These are phyloP conservation scores for Orius laevigatus DNA, from an alignment of 1,140 invertebrate species.

Conservation along the genomic window DNA sequence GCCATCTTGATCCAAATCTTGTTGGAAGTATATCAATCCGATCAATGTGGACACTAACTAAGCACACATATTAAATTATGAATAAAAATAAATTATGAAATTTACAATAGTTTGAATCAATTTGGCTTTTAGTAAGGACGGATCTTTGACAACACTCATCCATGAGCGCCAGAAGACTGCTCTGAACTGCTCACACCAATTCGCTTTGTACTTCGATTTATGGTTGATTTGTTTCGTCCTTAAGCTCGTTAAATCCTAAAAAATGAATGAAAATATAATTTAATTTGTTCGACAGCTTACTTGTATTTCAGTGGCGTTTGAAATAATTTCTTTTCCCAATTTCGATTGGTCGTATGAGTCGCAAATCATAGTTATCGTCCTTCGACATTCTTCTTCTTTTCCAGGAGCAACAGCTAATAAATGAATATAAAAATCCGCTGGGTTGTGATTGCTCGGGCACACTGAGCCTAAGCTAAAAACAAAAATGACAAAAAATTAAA, in stretches of 20 bases:
- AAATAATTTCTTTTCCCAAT: slow-evolving; percentile 12
- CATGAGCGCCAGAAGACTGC: slow-evolving; percentile 83
- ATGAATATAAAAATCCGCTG: slow-evolving; percentile 89
- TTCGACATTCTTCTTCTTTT: slow-evolving; percentile 52
- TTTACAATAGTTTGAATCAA: slow-evolving; percentile 73
- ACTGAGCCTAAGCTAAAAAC: slow-evolving; percentile 47
- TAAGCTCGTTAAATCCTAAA: too few relatives aligned
- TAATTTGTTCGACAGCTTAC: too few relatives aligned
- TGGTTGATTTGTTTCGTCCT: too few relatives aligned
- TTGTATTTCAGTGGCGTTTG: too few relatives aligned
- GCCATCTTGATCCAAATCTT: slow-evolving; percentile 67
- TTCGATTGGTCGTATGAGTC: slow-evolving; percentile 51
- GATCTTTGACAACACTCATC: slow-evolving; percentile 74
- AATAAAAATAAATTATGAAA: neutral
- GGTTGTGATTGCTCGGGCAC: slow-evolving; percentile 81
- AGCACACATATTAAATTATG: neutral
- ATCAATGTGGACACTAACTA: slow-evolving; percentile 74
- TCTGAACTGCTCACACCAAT: slow-evolving; percentile 73
- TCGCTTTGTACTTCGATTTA: slow-evolving; percentile 50
- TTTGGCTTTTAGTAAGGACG: slow-evolving; percentile 72
- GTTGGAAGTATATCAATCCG: slow-evolving; percentile 77
- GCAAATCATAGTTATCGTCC: slow-evolving; percentile 60
- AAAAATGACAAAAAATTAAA: slow-evolving; percentile 2
- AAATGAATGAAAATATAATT: too few relatives aligned
- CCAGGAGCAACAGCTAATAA: slow-evolving; percentile 74